These are phyloP conservation scores for Remorina albescens DNA, from an alignment of 2,797 vertebrate genomes.

Conservation along the genomic window DNA sequence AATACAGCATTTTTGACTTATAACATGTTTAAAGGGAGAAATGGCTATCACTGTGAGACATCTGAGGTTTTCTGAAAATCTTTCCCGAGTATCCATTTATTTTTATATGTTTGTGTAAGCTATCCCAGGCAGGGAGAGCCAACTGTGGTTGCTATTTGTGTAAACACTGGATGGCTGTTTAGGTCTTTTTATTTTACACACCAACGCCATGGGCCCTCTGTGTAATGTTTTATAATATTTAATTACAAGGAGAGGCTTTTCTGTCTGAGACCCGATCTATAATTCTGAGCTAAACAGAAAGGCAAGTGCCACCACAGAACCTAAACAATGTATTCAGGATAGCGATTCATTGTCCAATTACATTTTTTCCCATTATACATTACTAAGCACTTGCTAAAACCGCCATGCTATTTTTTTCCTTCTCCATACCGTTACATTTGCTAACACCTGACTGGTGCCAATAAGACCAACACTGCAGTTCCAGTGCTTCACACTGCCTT, in stretches of 20 bases:
- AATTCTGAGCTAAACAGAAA: slow-evolving; percentile 73
- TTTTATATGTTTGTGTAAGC: slow-evolving; percentile 30
- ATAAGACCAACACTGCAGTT: slow-evolving; percentile 8
- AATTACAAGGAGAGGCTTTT: slow-evolving; percentile 72
- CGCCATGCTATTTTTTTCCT: slow-evolving; percentile 23
- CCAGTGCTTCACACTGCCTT: not conserved
- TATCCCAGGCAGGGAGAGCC: slow-evolving; percentile 43
- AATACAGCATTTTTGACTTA: slow-evolving; percentile 22
- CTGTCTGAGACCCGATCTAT: slow-evolving; percentile 51
- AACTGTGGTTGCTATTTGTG: slow-evolving; percentile 74
- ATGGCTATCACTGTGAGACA: slow-evolving; percentile 35
- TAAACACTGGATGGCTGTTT: slow-evolving; percentile 69
- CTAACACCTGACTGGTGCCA: slow-evolving; percentile 43
- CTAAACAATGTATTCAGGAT: slow-evolving; percentile 62
- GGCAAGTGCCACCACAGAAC: slow-evolving; percentile 50
- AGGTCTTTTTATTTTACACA: slow-evolving; percentile 74
- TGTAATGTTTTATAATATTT: slow-evolving; percentile 68
- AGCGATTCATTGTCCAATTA: slow-evolving; percentile 54
- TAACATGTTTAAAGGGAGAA: slow-evolving; percentile 27
- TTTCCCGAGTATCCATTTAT: slow-evolving; percentile 34
- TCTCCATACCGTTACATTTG: slow-evolving; percentile 24
- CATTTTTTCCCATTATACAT: slow-evolving; percentile 63
- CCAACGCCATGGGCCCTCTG: slow-evolving; percentile 62
- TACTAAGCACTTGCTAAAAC: slow-evolving; percentile 40
- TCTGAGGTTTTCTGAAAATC: slow-evolving; percentile 38